A percentile compares a stretch with the other conserved stretches of the same genome.
Conservation (phyloP, 2,113 vertebrate species). For the Chlamydotis undulata region DNA sequence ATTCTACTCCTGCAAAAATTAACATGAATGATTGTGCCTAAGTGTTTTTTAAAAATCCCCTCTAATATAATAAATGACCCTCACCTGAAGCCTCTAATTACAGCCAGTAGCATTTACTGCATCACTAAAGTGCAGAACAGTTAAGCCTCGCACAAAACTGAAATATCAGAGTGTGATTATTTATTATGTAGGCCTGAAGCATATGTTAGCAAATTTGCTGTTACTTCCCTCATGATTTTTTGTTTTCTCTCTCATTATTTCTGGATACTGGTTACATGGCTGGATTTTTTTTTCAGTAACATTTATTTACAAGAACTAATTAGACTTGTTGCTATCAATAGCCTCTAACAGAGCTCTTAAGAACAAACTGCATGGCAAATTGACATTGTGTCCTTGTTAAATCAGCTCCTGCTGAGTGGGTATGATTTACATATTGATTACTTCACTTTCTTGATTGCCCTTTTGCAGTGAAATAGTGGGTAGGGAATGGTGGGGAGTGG, state of each 20-base stretch:
- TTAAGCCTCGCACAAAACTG: background rate
- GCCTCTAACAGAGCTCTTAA: slow-evolving; percentile 34
- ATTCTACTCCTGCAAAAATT: background rate
- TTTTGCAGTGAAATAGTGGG: background rate
- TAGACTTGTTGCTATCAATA: slow-evolving; percentile 56
- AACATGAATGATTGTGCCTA: background rate
- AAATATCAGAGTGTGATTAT: background rate
- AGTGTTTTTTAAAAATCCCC: background rate
- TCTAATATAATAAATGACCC: background rate
- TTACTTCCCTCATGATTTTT: background rate
- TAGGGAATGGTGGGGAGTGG: background rate
- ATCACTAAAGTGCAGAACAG: background rate
- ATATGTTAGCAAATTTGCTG: slow-evolving; percentile 10
- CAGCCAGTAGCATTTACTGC: background rate
- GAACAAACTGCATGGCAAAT: slow-evolving; percentile 27
- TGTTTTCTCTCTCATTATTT: background rate
- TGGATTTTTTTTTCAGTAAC: slow-evolving; percentile 20
- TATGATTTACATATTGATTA: slow-evolving; percentile 59
- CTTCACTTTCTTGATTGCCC: slow-evolving; percentile 41
- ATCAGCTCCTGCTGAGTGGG: slow-evolving; percentile 40
- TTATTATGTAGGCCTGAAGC: background rate
- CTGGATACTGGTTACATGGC: background rate
- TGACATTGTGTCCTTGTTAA: slow-evolving; percentile 39
- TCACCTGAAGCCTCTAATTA: background rate
- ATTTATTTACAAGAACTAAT: slow-evolving; percentile 52